phyloP scores from a whole-genome alignment of 1,140 invertebrate genomes.

The Lithobius niger region DNA sequence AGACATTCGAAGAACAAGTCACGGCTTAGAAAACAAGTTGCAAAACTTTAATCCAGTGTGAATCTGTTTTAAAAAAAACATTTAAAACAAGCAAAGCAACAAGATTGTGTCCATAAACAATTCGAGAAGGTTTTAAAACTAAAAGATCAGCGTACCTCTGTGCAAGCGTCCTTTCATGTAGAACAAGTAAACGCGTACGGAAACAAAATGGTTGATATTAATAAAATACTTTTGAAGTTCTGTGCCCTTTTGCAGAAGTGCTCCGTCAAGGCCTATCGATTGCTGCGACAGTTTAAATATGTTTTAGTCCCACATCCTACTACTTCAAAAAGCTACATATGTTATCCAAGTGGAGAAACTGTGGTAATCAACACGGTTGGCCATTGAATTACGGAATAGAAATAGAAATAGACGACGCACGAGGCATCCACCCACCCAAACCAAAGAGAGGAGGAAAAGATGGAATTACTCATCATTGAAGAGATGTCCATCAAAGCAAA shows the following conservation, averaged over 20 bases:
- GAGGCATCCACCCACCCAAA: too few species aligned
- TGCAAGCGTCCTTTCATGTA: background rate
- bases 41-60: too few species aligned
- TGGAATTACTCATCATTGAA: background rate
- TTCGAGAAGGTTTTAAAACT: too few species aligned
- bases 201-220: background rate
- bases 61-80: too few species aligned
- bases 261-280: background rate
- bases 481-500: background rate
- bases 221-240: too few species aligned
- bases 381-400: background rate
- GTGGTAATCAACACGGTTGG: background rate
- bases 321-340: background rate
- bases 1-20: too few species aligned
- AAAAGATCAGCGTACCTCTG: too few species aligned
- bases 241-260: background rate
- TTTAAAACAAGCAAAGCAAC: too few species aligned
- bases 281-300: background rate
- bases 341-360: background rate
- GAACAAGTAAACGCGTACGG: background rate
- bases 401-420: too few species aligned
- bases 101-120: too few species aligned
- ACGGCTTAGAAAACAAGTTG: too few species aligned
- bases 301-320: background rate
- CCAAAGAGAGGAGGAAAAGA: background rate